These are phyloP conservation scores for Equus przewalskii DNA, from an alignment of 2,113 vertebrate species.

Conservation along the genomic window DNA sequence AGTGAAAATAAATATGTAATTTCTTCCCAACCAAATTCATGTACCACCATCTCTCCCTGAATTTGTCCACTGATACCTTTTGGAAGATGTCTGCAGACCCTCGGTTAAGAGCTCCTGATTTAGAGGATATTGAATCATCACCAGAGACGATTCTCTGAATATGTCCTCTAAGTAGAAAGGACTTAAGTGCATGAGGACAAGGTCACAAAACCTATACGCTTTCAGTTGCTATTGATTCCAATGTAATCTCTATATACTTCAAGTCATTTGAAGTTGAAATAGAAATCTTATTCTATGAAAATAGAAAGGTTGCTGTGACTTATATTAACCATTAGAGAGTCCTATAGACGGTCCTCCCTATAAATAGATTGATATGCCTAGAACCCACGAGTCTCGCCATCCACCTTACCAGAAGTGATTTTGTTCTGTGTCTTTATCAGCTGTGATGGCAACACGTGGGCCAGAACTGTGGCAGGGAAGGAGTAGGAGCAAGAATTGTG, in stretches of 20 bases:
- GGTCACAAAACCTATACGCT: not conserved
- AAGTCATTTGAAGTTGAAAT: constrained; percentile 30
- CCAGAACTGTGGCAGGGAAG: not conserved
- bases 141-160: not conserved
- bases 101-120: not conserved
- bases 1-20: constrained; percentile 39
- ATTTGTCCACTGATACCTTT: not conserved
- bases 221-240: not conserved
- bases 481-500: not conserved
- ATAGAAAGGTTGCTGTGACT: not conserved
- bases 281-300: constrained; percentile 31
- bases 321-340: not conserved
- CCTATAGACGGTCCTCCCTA: not conserved
- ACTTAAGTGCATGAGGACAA: constrained; percentile 8
- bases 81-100: not conserved
- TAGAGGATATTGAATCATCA: not conserved
- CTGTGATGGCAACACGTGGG: not conserved
- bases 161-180: not conserved
- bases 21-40: not conserved
- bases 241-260: not conserved
- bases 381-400: not conserved
- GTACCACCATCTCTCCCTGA: not conserved
- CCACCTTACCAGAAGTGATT: not conserved
- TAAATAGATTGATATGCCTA: not conserved
- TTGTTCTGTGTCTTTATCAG: not conserved